Base-by-base conservation (phyloP, 2,888 invertebrate genomes). In the Idaea straminata region DNA sequence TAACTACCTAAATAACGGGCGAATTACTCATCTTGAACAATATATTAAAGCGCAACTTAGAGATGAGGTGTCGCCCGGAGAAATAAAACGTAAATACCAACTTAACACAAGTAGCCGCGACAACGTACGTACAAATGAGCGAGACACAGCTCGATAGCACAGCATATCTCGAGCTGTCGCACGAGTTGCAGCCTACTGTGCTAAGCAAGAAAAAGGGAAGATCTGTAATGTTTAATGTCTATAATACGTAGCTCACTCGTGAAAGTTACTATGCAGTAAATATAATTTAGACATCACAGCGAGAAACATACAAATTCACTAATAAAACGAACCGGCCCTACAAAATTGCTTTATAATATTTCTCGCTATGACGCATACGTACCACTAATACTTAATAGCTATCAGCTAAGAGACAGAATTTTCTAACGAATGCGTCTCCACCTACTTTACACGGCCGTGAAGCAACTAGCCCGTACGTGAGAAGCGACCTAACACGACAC, bases 181-280 rank as follows among this genome's bases (percentile, higher is more conserved):
- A 25, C 25, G 25, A 25, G 25, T 25, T 25, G 25, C 62, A 57
- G 4, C 5, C 6, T 62, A 58, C 57, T 38, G 5, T 34, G 67
- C 67, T 68, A 66, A 71, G 25, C 25, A 25, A 69, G 47, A 13
- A 7, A 72, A 77, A 72, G 79, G 83, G 78, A 85, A 85, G 79
- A 81, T 75, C 82, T 64, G 74, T 72, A 80, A 47, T 71, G 72
- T 77, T 77, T 82, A 79, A 81, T 85, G 82, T 86, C 85, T 87
- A 86, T 83, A 76, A 80, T 73, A 82, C 84, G 84, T 86, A 85
- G 86, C 84, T 85, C 79, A 85, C 84, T 79, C 77, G 83, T 79
- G 73, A 78, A 79, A 78, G 80, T 82, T 72, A 76, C 15, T 35
- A 15, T 70, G 77, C 79, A 78, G 77, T 77, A 72, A 69, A 71